A percentile compares a stretch with the other conserved stretches of the same genome.
These are phyloP conservation scores for Aphelenchoides besseyi DNA, from an alignment of 1,140 invertebrate genomes.

Conservation along the genomic window DNA sequence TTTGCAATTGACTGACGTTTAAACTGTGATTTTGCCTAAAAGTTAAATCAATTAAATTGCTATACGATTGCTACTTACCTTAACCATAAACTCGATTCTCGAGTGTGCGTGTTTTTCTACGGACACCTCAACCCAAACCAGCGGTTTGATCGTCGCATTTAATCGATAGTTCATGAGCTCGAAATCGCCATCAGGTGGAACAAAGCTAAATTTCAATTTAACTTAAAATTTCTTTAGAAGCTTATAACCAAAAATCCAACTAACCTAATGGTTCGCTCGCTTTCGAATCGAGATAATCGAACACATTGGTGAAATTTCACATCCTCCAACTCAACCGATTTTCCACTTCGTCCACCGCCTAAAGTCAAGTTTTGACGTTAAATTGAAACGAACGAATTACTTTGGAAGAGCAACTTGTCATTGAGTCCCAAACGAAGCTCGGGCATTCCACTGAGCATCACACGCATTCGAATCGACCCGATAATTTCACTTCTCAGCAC, in stretches of 20 bases:
- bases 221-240: no score
- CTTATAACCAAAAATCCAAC: constrained; percentile 56
- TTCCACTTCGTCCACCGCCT: constrained; percentile 62
- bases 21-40: constrained; percentile 90
- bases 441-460: constrained; percentile 98
- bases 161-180: constrained; percentile 68
- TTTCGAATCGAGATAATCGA: constrained; percentile 68
- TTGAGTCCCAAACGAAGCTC: constrained; percentile 95
- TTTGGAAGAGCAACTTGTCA: constrained; percentile 96
- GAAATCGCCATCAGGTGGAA: constrained; percentile 68
- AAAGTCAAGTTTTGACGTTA: constrained; percentile 16
- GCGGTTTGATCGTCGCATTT: constrained; percentile 66
- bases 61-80: constrained; percentile 68
- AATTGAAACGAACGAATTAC: constrained; percentile 40
- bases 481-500: constrained; percentile 97
- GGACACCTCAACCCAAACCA: constrained; percentile 68
- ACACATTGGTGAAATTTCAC: constrained; percentile 69
- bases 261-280: constrained; percentile 68
- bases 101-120: constrained; percentile 66
- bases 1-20: constrained; percentile 85
- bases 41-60: constrained; percentile 52
- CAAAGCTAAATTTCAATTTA: no score
- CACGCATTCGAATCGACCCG: constrained; percentile 98
- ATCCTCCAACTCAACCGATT: constrained; percentile 67
- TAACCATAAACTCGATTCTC: constrained; percentile 87